These are phyloP conservation scores for Drosophila monieri DNA, from an alignment of 2,888 invertebrate genomes.

Conservation along the genomic window DNA sequence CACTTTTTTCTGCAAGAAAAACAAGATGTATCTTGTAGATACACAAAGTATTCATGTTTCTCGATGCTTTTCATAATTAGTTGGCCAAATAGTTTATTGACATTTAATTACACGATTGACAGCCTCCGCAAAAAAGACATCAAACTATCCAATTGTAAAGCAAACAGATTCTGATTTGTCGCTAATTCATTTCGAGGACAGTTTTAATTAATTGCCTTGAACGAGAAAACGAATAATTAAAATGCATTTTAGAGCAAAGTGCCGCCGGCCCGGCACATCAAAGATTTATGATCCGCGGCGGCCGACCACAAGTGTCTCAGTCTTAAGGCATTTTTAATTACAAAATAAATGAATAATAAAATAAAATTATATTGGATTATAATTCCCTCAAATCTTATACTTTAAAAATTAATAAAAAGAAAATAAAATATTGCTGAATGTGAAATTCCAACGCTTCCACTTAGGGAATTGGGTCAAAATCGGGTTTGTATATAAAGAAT, in stretches of 20 bases:
- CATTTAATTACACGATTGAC: conserved; percentile 33
- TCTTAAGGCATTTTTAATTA: conserved; percentile 15
- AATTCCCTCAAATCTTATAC: conserved; percentile 10
- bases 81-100: conserved; percentile 50
- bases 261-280: conserved; percentile 20
- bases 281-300: conserved; percentile 24
- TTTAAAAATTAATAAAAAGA: conserved; percentile 27
- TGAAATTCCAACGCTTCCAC: conserved; percentile 48
- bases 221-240: neutral
- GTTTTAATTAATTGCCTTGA: conserved; percentile 18
- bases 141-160: conserved; percentile 16
- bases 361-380: conserved; percentile 30
- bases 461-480: conserved; percentile 59
- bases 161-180: conserved; percentile 5
- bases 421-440: conserved; percentile 12
- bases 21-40: too few species aligned
- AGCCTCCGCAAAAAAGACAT: conserved; percentile 5
- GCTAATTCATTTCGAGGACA: conserved; percentile 12
- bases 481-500: conserved; percentile 31
- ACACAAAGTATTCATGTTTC: too few species aligned
- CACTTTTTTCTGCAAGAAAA: too few species aligned
- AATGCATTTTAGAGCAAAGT: conserved; percentile 13
- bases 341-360: conserved; percentile 4
- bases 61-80: too few species aligned
- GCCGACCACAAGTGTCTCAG: conserved; percentile 13